Conservation (phyloP, 2,797 vertebrate species). For the Sebastes hopkinsi region DNA sequence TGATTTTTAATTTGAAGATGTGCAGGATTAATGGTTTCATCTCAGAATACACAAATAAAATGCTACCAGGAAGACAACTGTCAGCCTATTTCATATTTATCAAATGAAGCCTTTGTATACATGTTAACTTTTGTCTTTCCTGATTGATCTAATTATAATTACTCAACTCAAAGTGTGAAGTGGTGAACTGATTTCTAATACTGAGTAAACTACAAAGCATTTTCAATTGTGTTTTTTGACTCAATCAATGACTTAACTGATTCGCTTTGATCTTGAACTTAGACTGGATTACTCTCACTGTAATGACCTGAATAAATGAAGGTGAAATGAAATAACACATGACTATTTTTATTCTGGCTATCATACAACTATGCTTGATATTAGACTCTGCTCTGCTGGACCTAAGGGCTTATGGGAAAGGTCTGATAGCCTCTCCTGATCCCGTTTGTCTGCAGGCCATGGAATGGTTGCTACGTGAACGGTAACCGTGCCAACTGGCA, state of each 20-base stretch:
- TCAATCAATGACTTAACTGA: not conserved
- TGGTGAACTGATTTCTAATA: not conserved
- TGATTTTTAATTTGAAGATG: not conserved
- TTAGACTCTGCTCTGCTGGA: not conserved
- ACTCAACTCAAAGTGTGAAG: not conserved
- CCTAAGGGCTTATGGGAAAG: not conserved
- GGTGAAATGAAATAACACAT: not conserved
- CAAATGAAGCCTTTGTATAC: not conserved
- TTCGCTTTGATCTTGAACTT: not conserved
- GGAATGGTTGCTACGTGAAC: not conserved
- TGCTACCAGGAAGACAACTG: not conserved
- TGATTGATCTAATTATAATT: not conserved
- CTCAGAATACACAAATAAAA: not conserved
- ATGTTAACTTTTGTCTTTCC: not conserved
- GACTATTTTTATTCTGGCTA: conserved; percentile 24
- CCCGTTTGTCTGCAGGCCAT: not conserved
- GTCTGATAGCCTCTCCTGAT: conserved; percentile 12
- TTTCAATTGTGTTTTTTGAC: not conserved
- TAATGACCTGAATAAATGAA: not conserved
- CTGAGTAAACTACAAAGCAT: not conserved
- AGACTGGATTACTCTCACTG: not conserved
- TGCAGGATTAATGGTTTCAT: not conserved
- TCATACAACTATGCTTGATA: not conserved
- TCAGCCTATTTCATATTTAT: not conserved
- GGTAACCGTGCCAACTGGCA: conserved; percentile 18